Conservation (phyloP, 2,797 vertebrate species). For the Sphaeramia orbicularis region DNA sequence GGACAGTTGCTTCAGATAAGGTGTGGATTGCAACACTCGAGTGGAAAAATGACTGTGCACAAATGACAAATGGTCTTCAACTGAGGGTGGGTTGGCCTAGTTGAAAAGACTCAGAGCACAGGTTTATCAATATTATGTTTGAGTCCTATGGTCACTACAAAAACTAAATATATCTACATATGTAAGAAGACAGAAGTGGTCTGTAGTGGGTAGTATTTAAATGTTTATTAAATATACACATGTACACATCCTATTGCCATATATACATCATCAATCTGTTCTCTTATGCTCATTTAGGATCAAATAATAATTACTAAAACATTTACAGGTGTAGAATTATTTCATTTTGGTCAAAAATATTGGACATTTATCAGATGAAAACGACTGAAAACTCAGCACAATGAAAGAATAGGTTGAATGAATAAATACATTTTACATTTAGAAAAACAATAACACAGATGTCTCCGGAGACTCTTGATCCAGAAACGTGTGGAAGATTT, state of each 20-base stretch:
- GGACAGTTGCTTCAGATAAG: not conserved
- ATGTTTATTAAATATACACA: not conserved
- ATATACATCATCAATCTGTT: too few species aligned
- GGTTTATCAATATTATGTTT: too few species aligned
- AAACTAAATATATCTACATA: too few species aligned
- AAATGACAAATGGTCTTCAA: not conserved
- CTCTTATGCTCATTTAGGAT: too few species aligned
- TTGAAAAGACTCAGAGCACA: not conserved
- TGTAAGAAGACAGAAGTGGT: too few species aligned
- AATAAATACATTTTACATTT: not conserved
- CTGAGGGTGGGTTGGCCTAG: not conserved
- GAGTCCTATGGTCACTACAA: too few species aligned
- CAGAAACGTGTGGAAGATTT: not conserved
- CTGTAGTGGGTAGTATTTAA: too few species aligned
- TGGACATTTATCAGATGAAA: not conserved
- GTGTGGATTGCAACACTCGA: not conserved
- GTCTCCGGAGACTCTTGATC: not conserved
- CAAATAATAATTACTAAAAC: not conserved
- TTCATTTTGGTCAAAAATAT: not conserved
- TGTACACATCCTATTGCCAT: not conserved
- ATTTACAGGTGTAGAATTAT: constrained; percentile 1
- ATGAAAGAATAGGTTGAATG: constrained; percentile 2
- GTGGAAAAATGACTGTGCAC: constrained; percentile 13
- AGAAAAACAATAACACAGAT: not conserved
- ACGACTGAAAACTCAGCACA: not conserved